Evolutionary conservation across 2,113 vertebrate genomes (phyloP), one percentile per base, ranked within the genome.

Genomic region (Salvator merianae): DNA sequence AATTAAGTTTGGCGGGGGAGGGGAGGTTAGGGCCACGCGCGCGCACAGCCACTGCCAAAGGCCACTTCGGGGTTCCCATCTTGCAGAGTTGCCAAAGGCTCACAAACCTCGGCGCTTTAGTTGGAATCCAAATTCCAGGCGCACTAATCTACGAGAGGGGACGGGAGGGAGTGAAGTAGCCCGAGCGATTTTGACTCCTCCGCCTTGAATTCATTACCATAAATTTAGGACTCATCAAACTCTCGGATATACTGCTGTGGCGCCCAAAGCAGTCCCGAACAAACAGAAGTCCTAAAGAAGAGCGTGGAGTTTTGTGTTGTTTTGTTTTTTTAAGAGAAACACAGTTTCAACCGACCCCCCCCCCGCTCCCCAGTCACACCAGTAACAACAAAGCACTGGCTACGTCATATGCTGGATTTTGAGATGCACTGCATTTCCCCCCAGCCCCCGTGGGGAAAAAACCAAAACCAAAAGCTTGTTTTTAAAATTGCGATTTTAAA

Each of bases 361-460:
- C 18, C 3, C 38, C 30, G 22, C 16, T 14, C 30, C 7, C n/a
- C 5, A 16, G 3, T 36, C 28, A 47, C 55, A 59, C 14, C 16
- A 59, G 55, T 20, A 59, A 20, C 55, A 16, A 20, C 5, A 16
- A 30, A 24, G 3, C 32, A 14, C 28, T 28, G n/a, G 79, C 71
- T 73, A 16, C 16, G 18, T 20, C 55, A 20, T 4, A 20, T 16
- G 55, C 89, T 91, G 73, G 82, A 86, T 76, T 88, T 87, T 90
- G 88, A 76, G 90, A 89, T 91, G 87, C 91, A n/a, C n/a, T n/a
- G n/a, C n/a, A n/a, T 76, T 87, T 90, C 82, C 87, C 71, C 20
- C 7, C 7, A 69, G 88, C 85, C 86, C 87, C 88, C 89, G 20
- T 84, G 86, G 86, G 89, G 91, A 95, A 95, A 95, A 95, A 92